phyloP scores from a whole-genome alignment of 2,888 invertebrate species.

The Drosophila glabriapex region DNA sequence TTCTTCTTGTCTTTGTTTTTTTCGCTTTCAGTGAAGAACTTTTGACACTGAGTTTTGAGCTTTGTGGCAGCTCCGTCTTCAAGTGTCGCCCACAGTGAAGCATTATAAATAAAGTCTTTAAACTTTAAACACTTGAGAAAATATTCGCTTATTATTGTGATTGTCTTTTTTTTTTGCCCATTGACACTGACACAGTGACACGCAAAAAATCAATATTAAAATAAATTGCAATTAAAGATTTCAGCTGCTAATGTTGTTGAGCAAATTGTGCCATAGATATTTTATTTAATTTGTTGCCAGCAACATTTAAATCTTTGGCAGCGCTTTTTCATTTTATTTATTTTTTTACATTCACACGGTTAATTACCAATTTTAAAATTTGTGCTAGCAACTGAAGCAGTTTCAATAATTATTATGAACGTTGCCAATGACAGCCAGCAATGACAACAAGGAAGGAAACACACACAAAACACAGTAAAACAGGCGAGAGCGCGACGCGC shows the following conservation, averaged over 20 bases:
- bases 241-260: slow-evolving; percentile 36
- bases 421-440: slow-evolving; percentile 65
- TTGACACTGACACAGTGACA: slow-evolving; percentile 74
- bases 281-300: slow-evolving; percentile 25
- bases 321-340: slow-evolving; percentile 35
- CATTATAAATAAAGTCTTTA: slow-evolving; percentile 51
- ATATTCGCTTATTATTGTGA: slow-evolving; percentile 5
- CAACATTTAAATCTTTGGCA: slow-evolving; percentile 12
- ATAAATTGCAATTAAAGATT: slow-evolving; percentile 64
- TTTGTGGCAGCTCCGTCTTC: slow-evolving; percentile 18
- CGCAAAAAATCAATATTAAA: slow-evolving; percentile 64
- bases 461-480: slow-evolving; percentile 20
- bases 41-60: slow-evolving; percentile 64
- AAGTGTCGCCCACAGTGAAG: slow-evolving; percentile 63
- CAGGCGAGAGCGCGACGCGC: slow-evolving; percentile 65
- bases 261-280: slow-evolving; percentile 26
- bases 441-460: slow-evolving; percentile 35
- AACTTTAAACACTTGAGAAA: slow-evolving; percentile 35
- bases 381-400: slow-evolving; percentile 51
- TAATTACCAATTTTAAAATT: slow-evolving; percentile 66
- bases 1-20: slow-evolving; percentile 3
- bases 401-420: slow-evolving; percentile 51
- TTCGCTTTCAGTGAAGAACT: slow-evolving; percentile 43
- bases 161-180: slow-evolving; percentile 23
- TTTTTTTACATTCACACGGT: slow-evolving; percentile 39